Percentiles rank a stretch among this genome's conserved stretches.
These are phyloP conservation scores for Antechinus stuartii DNA, from an alignment of 2,113 vertebrate species.

Conservation along the genomic window DNA sequence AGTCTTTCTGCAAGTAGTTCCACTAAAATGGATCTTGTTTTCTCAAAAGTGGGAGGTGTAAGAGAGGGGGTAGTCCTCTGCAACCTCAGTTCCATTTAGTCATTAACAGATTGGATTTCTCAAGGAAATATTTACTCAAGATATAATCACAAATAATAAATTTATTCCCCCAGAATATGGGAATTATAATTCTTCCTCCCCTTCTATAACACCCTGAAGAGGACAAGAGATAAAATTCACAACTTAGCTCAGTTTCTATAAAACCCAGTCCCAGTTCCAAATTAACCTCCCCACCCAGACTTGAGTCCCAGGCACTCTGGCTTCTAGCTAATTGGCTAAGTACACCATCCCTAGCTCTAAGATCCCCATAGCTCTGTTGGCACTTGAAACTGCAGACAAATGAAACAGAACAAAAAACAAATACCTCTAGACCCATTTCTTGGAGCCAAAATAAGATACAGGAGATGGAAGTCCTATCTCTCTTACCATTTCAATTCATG, in stretches of 20 bases:
- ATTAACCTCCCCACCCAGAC: neutral
- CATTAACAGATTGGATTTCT: neutral
- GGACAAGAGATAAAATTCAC: neutral
- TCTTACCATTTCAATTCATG: neutral
- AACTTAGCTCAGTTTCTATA: neutral
- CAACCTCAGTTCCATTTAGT: neutral
- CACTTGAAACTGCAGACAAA: neutral
- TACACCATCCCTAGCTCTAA: neutral
- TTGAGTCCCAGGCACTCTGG: neutral
- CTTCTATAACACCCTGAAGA: neutral
- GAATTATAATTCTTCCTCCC: neutral
- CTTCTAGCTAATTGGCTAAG: neutral
- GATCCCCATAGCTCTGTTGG: neutral
- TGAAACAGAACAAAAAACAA: neutral
- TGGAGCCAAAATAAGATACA: neutral
- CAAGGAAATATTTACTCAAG: neutral
- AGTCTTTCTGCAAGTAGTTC: neutral
- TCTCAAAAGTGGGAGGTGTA: neutral
- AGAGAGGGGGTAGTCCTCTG: neutral
- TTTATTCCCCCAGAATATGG: neutral
- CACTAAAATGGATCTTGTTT: neutral
- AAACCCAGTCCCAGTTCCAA: neutral
- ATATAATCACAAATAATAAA: neutral
- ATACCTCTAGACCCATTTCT: neutral
- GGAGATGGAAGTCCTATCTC: neutral